Percentiles rank a stretch among this genome's conserved stretches.
These are phyloP conservation scores for Podarcis cretensis DNA, from an alignment of 2,113 vertebrate species.

Conservation along the genomic window DNA sequence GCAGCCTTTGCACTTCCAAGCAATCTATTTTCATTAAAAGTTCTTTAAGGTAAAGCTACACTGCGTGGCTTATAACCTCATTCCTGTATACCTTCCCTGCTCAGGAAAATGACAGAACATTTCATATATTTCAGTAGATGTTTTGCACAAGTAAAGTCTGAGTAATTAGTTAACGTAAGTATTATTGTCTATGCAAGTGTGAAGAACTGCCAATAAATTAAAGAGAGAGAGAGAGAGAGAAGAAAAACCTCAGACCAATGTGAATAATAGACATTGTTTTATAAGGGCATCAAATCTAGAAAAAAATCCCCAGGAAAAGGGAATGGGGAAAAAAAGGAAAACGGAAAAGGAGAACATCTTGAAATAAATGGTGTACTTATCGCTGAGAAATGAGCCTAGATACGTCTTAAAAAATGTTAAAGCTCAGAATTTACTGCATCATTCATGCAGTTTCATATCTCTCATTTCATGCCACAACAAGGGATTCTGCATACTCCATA, in stretches of 20 bases:
- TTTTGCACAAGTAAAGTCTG: conserved; percentile 53
- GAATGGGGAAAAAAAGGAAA: conserved; percentile 46
- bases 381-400: conserved; percentile 75
- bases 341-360: conserved; percentile 60
- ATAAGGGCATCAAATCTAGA: conserved; percentile 34
- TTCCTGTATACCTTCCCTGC: conserved; percentile 51
- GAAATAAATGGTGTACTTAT: conserved; percentile 76
- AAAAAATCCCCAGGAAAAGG: conserved; percentile 58
- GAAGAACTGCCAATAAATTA: conserved; percentile 35
- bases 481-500: conserved; percentile 75
- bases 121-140: conserved; percentile 45
- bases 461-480: conserved; percentile 74
- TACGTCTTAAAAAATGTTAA: conserved; percentile 69
- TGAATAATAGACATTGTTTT: conserved; percentile 35
- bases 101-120: conserved; percentile 5
- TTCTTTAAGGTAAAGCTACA: conserved; percentile 65
- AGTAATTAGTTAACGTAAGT: conserved; percentile 47
- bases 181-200: conserved; percentile 49
- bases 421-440: conserved; percentile 75
- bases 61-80: conserved; percentile 50
- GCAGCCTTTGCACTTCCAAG: conserved; percentile 57
- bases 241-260: conserved; percentile 16
- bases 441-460: conserved; percentile 75
- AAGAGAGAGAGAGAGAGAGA: conserved; percentile 20
- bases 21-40: conserved; percentile 60